Evolutionary conservation across 2,888 invertebrate genomes (phyloP).

Genomic region (Sinotaia quadrata): DNA sequence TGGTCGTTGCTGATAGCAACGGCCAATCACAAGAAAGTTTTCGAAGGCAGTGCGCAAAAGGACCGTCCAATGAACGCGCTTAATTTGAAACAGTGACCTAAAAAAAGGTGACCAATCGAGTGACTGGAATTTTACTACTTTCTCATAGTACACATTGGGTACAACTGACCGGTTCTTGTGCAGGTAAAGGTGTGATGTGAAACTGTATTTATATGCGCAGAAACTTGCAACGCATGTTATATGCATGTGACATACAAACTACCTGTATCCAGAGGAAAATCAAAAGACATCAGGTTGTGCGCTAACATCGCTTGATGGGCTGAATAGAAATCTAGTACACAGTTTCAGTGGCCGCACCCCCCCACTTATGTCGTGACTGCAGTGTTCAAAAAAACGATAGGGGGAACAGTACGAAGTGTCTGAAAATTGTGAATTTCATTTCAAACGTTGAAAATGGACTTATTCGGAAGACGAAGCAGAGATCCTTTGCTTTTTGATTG

Average conservation of each 20-base stretch:
- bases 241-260: slow-evolving; percentile 8
- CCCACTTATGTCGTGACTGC: too few species aligned
- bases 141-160: slow-evolving; percentile 46
- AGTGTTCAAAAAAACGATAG: too few species aligned
- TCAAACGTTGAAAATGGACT: slow-evolving; percentile 31
- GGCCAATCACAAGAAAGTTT: slow-evolving; percentile 28
- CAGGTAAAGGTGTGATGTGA: slow-evolving; percentile 7
- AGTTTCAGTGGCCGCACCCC: too few species aligned
- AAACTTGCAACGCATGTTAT: slow-evolving; percentile 10
- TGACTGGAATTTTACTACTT: slow-evolving; percentile 54
- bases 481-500: slow-evolving; percentile 43
- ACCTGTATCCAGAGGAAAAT: slow-evolving; percentile 10
- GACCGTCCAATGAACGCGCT: slow-evolving; percentile 47
- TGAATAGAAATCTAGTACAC: too few species aligned
- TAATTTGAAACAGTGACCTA: slow-evolving; percentile 57
- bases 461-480: slow-evolving; percentile 27
- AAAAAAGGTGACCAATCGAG: slow-evolving; percentile 55
- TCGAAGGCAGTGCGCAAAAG: slow-evolving; percentile 39
- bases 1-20: slow-evolving; percentile 28
- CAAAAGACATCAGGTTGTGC: not conserved
- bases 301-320: not conserved
- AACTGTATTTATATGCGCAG: not conserved
- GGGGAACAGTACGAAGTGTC: too few species aligned
- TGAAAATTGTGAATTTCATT: too few species aligned
- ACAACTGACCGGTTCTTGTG: not conserved